These are phyloP conservation scores for Prietella phreatophila DNA, from an alignment of 2,113 vertebrate genomes.

Conservation along the genomic window DNA sequence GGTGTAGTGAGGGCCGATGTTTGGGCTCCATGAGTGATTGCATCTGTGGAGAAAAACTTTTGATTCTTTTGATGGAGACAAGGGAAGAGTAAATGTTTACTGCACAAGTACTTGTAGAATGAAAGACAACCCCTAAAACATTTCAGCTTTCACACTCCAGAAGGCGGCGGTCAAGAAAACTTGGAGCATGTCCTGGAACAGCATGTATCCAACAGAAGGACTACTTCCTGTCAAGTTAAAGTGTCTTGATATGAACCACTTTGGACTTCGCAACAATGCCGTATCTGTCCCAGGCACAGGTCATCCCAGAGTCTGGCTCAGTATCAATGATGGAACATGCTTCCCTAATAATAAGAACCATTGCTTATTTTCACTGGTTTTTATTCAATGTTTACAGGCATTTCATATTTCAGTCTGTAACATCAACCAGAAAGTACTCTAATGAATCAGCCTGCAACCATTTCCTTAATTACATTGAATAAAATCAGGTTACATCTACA, in stretches of 20 bases:
- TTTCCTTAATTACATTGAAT: background rate
- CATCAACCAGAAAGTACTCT: background rate
- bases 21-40: conserved; percentile 66
- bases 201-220: conserved; percentile 25
- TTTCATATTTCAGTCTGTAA: background rate
- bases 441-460: background rate
- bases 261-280: conserved; percentile 12
- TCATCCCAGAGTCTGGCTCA: conserved; percentile 9
- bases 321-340: background rate
- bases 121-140: conserved; percentile 44
- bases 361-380: background rate
- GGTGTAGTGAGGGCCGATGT: conserved; percentile 59
- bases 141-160: conserved; percentile 41
- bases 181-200: conserved; percentile 22
- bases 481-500: background rate
- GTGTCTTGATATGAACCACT: background rate
- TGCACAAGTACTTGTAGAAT: conserved; percentile 42
- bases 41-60: conserved; percentile 58
- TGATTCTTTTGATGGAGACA: conserved; percentile 45
- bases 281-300: conserved; percentile 9
- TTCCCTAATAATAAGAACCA: background rate
- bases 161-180: conserved; percentile 15
- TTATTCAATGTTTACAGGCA: background rate
- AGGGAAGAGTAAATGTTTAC: conserved; percentile 57
- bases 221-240: conserved; percentile 20